Evolutionary conservation across 30 jellyfish, hydroid and myxozoan species (phyloP).

Genomic region (Morbakka virulenta): DNA sequence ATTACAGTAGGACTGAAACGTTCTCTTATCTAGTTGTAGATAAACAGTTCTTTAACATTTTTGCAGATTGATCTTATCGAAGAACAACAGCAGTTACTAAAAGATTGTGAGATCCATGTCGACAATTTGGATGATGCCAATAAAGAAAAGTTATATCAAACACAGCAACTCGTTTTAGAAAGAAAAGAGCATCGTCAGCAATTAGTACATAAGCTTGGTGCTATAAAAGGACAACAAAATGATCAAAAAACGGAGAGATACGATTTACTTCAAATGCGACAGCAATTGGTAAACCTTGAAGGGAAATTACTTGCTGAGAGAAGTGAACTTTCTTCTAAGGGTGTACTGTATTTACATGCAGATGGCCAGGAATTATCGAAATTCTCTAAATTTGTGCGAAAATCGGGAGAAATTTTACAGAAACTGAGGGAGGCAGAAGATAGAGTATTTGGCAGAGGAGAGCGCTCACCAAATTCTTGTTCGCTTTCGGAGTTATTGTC

Average conservation of each 20-base stretch:
- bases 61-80: slow-evolving; percentile 85
- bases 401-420: slow-evolving; percentile 40
- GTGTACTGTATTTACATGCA: slow-evolving; percentile 38
- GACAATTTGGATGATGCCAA: background rate
- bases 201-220: slow-evolving; percentile 45
- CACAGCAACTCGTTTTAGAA: slow-evolving; percentile 65
- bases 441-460: background rate
- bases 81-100: slow-evolving; percentile 82
- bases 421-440: background rate
- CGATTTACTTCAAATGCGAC: slow-evolving; percentile 43
- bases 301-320: slow-evolving; percentile 41
- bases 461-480: background rate
- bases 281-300: slow-evolving; percentile 73
- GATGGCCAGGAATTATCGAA: slow-evolving; percentile 48
- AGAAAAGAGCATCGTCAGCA: slow-evolving; percentile 64
- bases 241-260: slow-evolving; percentile 59
- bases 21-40: no score
- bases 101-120: slow-evolving; percentile 17
- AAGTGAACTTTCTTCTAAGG: slow-evolving; percentile 13
- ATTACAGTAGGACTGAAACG: no score
- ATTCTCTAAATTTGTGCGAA: slow-evolving; percentile 56
- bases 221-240: slow-evolving; percentile 34
- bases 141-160: slow-evolving; percentile 1
- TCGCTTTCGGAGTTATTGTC: background rate
- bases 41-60: no score